Evolutionary conservation across 2,888 invertebrate species (phyloP).

Genomic region (Drosophila acutilabella): DNA sequence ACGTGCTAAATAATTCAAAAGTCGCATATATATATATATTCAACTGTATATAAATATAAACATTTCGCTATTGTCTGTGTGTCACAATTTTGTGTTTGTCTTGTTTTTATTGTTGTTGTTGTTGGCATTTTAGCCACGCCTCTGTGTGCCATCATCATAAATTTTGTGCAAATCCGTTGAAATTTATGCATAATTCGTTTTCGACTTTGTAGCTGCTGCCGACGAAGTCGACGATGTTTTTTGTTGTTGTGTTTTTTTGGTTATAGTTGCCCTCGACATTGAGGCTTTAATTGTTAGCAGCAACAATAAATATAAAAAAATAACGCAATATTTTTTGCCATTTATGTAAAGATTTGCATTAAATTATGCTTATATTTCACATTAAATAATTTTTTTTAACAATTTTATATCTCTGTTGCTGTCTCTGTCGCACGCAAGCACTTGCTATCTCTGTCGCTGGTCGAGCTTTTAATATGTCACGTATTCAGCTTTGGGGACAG

Average conservation of each 20-base stretch:
- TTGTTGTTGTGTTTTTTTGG: conserved; percentile 9
- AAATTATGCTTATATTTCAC: conserved; percentile 60
- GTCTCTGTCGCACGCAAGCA: neutral
- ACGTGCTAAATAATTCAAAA: conserved; percentile 60
- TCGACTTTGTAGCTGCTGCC: conserved; percentile 41
- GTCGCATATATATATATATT: conserved; percentile 25
- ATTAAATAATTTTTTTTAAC: conserved; percentile 37
- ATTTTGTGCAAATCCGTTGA: conserved; percentile 61
- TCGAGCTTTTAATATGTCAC: conserved; percentile 53
- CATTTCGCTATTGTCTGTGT: conserved; percentile 31
- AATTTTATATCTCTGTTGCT: neutral
- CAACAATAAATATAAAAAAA: conserved; percentile 3
- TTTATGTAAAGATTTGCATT: conserved; percentile 58
- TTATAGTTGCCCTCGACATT: conserved; percentile 60
- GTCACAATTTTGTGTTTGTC: conserved; percentile 23
- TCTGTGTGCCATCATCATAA: conserved; percentile 48
- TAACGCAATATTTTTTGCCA: conserved; percentile 34
- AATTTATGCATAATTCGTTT: conserved; percentile 69
- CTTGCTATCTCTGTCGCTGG: conserved; percentile 10
- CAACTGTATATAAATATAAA: conserved; percentile 11
- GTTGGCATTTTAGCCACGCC: conserved; percentile 39
- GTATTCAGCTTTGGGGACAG: conserved; percentile 41
- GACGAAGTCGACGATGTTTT: conserved; percentile 13
- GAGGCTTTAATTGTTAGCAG: conserved; percentile 61
- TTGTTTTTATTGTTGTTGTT: conserved; percentile 10